These are phyloP conservation scores for Physeter macrocephalus DNA, from an alignment of 2,113 vertebrate species.

Conservation along the genomic window DNA sequence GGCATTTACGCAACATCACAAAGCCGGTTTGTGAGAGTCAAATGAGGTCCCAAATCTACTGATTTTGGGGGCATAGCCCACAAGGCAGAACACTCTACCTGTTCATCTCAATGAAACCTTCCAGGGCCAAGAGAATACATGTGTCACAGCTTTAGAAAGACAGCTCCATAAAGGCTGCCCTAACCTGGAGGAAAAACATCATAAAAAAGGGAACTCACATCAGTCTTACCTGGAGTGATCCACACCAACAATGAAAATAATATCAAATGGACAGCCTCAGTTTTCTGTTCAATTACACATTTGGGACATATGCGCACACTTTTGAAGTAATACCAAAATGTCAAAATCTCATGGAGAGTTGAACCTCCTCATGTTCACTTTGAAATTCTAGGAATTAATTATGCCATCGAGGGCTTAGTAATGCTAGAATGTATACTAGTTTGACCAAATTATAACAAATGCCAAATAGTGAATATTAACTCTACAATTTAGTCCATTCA, in stretches of 20 bases:
- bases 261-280: not conserved
- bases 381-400: not conserved
- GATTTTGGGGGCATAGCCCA: not conserved
- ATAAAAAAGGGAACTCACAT: not conserved
- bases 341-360: not conserved
- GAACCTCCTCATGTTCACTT: not conserved
- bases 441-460: not conserved
- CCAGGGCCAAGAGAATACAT: not conserved
- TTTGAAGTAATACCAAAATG: not conserved
- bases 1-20: not conserved
- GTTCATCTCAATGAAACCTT: not conserved
- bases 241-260: not conserved
- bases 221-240: not conserved
- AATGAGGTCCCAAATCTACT: not conserved
- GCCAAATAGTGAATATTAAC: too few species aligned
- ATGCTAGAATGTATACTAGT: not conserved
- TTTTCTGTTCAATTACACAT: not conserved
- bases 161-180: not conserved
- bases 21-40: not conserved
- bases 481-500: not conserved
- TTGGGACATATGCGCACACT: accelerated
- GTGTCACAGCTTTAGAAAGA: not conserved
- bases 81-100: not conserved
- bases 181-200: not conserved
- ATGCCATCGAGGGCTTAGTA: not conserved